Conservation (phyloP, 2,797 vertebrate genomes). For the Danionella dracula region DNA sequence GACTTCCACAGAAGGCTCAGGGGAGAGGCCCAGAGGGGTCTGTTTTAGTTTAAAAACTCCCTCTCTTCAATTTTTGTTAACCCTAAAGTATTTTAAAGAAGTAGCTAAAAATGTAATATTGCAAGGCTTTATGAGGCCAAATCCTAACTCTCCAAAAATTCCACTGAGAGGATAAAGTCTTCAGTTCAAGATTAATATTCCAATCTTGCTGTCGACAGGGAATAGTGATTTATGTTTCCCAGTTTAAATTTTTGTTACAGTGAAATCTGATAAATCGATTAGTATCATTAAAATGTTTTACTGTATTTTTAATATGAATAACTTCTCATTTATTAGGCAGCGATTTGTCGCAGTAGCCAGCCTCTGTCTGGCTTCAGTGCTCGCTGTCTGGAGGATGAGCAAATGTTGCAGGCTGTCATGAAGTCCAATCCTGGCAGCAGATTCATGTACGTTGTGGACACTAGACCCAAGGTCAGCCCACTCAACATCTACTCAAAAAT, state of each 20-base stretch:
- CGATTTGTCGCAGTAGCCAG: slow-evolving; percentile 93
- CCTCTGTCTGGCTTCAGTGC: slow-evolving; percentile 93
- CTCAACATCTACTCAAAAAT: too few relatives aligned
- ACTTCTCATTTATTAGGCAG: too few relatives aligned
- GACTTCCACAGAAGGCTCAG: slow-evolving; percentile 10
- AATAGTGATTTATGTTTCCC: too few relatives aligned
- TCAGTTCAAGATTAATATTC: too few relatives aligned
- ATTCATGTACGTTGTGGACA: slow-evolving; percentile 93
- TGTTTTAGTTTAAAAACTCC: slow-evolving; percentile 2
- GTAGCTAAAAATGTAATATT: slow-evolving; percentile 27
- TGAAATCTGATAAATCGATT: too few relatives aligned
- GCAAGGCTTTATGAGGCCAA: slow-evolving; percentile 49
- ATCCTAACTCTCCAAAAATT: slow-evolving; percentile 65
- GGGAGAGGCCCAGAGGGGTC: slow-evolving; percentile 12
- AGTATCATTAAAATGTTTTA: too few relatives aligned
- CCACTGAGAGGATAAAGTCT: slow-evolving; percentile 43
- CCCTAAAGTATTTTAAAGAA: slow-evolving; percentile 16
- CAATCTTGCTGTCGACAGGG: too few relatives aligned
- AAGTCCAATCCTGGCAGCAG: slow-evolving; percentile 90
- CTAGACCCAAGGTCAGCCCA: slow-evolving; percentile 92
- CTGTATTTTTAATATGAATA: too few relatives aligned
- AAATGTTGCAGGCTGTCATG: slow-evolving; percentile 90
- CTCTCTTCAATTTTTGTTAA: not conserved
- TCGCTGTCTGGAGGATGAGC: slow-evolving; percentile 88
- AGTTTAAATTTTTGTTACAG: too few relatives aligned